A percentile compares a stretch with the other conserved stretches of the same genome.
Evolutionary conservation across 2,113 vertebrate species (phyloP).

Genomic region (Sander lucioperca): DNA sequence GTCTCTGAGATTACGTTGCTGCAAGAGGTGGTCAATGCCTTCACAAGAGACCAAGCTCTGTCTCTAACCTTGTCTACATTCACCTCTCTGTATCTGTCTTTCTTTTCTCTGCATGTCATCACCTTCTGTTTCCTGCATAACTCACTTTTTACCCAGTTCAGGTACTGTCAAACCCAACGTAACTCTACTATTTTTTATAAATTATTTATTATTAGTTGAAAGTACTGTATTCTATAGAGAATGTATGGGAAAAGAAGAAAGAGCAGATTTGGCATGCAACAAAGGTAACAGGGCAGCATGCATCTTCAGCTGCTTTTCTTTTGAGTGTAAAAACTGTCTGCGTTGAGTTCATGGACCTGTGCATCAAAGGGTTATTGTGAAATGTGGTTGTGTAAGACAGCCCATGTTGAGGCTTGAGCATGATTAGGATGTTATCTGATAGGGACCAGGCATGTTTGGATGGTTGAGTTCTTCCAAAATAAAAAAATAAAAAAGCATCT

Average conservation of each 20-base stretch:
- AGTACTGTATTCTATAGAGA: neutral
- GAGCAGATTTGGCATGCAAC: neutral
- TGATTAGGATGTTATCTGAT: slow-evolving; percentile 45
- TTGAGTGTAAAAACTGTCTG: neutral
- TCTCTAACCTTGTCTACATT: neutral
- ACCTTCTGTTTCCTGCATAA: neutral
- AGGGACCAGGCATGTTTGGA: neutral
- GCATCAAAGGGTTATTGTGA: slow-evolving; percentile 11
- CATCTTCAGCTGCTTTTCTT: neutral
- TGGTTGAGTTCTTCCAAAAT: neutral
- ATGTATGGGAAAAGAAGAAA: neutral
- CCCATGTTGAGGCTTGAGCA: slow-evolving; percentile 34
- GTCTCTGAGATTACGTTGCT: neutral
- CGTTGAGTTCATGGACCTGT: neutral
- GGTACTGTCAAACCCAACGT: slow-evolving; percentile 3
- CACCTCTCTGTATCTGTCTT: slow-evolving; percentile 23
- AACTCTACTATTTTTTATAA: neutral
- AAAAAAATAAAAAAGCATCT: neutral
- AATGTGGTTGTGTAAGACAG: neutral
- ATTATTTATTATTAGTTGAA: neutral
- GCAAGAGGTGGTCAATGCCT: neutral
- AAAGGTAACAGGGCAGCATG: neutral
- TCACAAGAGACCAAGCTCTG: neutral
- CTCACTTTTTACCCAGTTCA: neutral
- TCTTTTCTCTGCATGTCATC: neutral